Evolutionary conservation across 2,888 invertebrate genomes (phyloP).

Genomic region (Criorhina ranunculi): DNA sequence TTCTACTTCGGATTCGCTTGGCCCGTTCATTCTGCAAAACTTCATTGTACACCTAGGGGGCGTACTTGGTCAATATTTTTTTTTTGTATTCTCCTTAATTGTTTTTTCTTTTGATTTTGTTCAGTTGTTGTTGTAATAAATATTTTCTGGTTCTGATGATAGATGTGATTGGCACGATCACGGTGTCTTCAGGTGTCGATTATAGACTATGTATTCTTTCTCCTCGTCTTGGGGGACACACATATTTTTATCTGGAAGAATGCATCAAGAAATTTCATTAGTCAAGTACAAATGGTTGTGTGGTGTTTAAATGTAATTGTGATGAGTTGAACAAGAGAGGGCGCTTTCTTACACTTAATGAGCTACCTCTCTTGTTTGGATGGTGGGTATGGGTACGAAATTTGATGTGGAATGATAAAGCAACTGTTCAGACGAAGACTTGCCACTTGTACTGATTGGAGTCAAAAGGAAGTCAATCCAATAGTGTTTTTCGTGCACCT

Average conservation of each 20-base stretch:
- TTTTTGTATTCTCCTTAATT: background rate
- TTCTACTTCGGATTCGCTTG: constrained; percentile 87
- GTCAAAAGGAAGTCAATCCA: no score
- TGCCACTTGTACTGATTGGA: no score
- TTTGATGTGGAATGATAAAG: no score
- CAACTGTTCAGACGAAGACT: no score
- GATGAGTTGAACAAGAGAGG: background rate
- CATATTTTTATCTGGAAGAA: constrained; percentile 71
- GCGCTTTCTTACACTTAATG: background rate
- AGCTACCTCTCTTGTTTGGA: no score
- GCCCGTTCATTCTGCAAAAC: constrained; percentile 86
- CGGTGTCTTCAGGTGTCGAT: constrained; percentile 51
- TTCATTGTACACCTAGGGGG: constrained; percentile 85
- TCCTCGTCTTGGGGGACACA: constrained; percentile 64
- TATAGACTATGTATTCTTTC: constrained; percentile 60
- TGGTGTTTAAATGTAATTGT: background rate
- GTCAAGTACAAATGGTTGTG: background rate
- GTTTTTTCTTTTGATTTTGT: constrained; percentile 1
- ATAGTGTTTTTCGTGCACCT: no score
- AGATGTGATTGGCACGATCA: constrained; percentile 37
- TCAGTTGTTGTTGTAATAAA: background rate
- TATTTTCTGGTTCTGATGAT: constrained; percentile 5
- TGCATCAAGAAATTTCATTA: constrained; percentile 15
- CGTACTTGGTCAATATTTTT: constrained; percentile 19
- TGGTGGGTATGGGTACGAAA: no score